Percentiles rank a stretch among this genome's conserved stretches.
Evolutionary conservation across 1,140 invertebrate species (phyloP).

Genomic region (Pararge aegeria): DNA sequence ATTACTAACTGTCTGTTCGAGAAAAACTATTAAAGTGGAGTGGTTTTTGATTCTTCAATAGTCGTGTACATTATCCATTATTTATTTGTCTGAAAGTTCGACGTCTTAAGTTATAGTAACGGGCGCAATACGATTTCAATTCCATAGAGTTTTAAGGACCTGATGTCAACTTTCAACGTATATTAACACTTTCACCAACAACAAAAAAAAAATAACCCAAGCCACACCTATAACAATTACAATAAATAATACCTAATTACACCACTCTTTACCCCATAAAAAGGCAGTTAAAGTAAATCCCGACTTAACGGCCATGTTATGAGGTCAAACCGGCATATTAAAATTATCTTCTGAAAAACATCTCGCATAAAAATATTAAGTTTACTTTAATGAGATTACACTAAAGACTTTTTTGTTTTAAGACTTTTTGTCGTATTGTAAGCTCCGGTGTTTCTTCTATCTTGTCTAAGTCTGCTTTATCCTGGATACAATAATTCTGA

Average conservation of each 20-base stretch:
- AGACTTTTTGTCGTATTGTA: neutral
- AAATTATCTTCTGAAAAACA: conserved; percentile 12
- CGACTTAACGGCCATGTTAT: conserved; percentile 16
- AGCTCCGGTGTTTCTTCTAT: too few relatives aligned
- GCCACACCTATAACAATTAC: conserved; percentile 14
- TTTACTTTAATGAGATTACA: neutral
- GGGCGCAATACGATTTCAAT: too few relatives aligned
- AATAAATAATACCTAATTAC: conserved; percentile 27
- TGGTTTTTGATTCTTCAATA: too few relatives aligned
- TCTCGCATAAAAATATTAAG: conserved; percentile 9
- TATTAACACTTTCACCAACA: conserved; percentile 11
- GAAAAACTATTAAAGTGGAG: too few relatives aligned
- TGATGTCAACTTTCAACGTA: neutral
- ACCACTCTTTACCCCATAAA: conserved; percentile 6
- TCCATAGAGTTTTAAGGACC: too few relatives aligned
- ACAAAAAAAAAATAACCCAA: neutral
- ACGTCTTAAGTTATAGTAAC: too few relatives aligned
- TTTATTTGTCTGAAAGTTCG: too few relatives aligned
- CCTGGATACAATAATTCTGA: too few relatives aligned
- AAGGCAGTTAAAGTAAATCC: conserved; percentile 15
- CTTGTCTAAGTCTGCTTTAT: too few relatives aligned
- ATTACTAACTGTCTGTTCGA: too few relatives aligned
- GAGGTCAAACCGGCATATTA: conserved; percentile 23
- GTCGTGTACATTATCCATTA: too few relatives aligned
- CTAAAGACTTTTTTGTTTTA: neutral